Base-by-base conservation (phyloP, 2,113 vertebrate species). In the Holacanthus passer region DNA sequence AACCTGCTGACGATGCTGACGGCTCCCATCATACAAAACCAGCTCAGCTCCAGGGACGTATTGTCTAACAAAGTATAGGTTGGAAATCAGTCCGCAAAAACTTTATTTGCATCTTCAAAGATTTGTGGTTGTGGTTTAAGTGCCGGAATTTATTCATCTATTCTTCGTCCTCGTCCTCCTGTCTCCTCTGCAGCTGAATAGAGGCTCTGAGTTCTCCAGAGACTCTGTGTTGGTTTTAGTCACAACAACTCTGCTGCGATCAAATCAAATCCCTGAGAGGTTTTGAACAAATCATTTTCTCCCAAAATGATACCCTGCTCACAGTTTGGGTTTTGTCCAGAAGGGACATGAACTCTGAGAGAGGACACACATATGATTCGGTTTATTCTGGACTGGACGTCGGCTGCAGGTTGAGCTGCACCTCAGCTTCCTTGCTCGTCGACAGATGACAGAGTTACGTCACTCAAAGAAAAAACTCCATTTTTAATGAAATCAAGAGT, bases 61-160 rank as follows among this genome's bases (percentile, higher is more conserved):
- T 32, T 32, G 4, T 59, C 58, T 1, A 11, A 14, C 19, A 20
- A n/a, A n/a, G 59, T 5, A 62, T 1, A 39, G 32, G 2, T 62
- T 37, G 10, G 32, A 62, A 5, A 22, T 35, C 32, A 62, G 59
- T 37, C 59, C 22, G 59, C 45, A 79, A 45, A n/a, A 48, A 41
- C 37, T 39, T 5, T 27, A 50, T 62, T 39, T 62, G 52, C 13
- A 62, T 24, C 2, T 31, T 20, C 29, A 50, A 1, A 1, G 3
- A 37, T 9, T n/a, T 72, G 68, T 22, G 67, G 77, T 56, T 79
- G 58, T 1, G 77, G 59, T 70, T 29, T 22, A 35, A 62, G 20
- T 11, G 20, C 35, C 39, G 58, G 32, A 37, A 20, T 39, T 7
- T 16, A 63, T 41, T 53, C 29, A 16, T 52, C 66, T 29, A 10